Percentiles rank a stretch among this genome's conserved stretches.
phyloP scores from a whole-genome alignment of 2,888 invertebrate genomes.

The Andrena bicolor region DNA sequence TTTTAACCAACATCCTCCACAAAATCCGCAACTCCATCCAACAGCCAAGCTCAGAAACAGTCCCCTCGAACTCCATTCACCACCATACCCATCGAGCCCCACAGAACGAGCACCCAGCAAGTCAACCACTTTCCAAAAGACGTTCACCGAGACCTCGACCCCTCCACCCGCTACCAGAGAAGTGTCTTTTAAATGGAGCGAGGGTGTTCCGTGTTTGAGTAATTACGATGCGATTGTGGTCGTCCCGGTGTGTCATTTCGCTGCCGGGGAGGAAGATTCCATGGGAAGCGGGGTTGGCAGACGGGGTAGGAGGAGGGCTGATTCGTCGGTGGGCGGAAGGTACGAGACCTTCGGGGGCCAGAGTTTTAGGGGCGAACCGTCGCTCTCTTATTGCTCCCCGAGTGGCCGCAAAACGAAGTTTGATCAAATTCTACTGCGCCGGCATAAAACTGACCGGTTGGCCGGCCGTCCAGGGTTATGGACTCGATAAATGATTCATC shows the following conservation, averaged over 20 bases:
- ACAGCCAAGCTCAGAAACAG: not conserved
- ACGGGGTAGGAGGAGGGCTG: constrained; percentile 19
- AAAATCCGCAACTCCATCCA: not conserved
- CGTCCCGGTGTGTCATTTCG: constrained; percentile 58
- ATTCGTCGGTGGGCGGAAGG: constrained; percentile 54
- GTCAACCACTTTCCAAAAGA: constrained; percentile 3
- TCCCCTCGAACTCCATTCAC: not conserved
- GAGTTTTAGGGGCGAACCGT: constrained; percentile 72
- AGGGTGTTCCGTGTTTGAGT: constrained; percentile 46
- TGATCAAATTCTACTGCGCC: constrained; percentile 85
- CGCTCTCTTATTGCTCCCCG: constrained; percentile 84
- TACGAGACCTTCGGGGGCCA: constrained; percentile 69
- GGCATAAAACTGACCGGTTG: constrained; percentile 84
- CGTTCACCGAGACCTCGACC: constrained; percentile 18
- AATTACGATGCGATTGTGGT: constrained; percentile 63
- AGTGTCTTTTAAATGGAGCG: constrained; percentile 26
- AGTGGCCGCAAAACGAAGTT: constrained; percentile 85
- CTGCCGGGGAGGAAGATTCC: constrained; percentile 47
- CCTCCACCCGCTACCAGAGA: constrained; percentile 5
- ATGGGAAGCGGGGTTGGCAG: constrained; percentile 16
- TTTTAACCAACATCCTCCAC: too few species aligned
- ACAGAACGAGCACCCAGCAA: not conserved
- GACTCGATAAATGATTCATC: constrained; percentile 85
- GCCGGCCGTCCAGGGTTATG: constrained; percentile 78
- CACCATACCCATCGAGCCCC: not conserved